Evolutionary conservation across 2,113 vertebrate species (phyloP).

Genomic region (Platysteira castanea): DNA sequence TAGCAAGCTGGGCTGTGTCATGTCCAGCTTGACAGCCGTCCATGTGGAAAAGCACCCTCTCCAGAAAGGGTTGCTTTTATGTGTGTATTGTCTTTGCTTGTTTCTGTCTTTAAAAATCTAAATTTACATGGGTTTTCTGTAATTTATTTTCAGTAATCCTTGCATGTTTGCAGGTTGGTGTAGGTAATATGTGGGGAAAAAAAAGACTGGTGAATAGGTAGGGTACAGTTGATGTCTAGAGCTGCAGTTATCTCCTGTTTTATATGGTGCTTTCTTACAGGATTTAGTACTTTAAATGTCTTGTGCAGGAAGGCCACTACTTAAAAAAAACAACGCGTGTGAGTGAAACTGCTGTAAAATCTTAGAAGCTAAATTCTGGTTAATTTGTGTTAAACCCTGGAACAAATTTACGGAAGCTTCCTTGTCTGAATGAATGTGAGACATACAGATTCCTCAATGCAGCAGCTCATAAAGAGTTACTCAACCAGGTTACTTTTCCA

Average conservation of each 20-base stretch:
- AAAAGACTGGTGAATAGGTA: neutral
- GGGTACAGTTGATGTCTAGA: neutral
- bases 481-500: conserved; percentile 44
- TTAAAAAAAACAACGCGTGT: neutral
- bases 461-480: conserved; percentile 48
- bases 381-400: neutral
- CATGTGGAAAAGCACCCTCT: neutral
- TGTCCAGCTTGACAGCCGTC: neutral
- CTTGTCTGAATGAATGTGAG: neutral
- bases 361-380: neutral
- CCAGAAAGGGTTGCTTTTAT: neutral
- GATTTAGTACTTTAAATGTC: neutral
- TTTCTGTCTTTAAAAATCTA: neutral
- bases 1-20: neutral
- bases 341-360: neutral
- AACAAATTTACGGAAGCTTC: neutral
- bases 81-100: neutral
- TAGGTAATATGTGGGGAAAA: neutral
- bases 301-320: neutral
- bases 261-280: neutral
- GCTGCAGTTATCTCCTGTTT: neutral
- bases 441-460: neutral
- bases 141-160: neutral
- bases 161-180: neutral
- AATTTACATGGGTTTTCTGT: neutral